A percentile compares a stretch with the other conserved stretches of the same genome.
Conservation (phyloP, 2,888 invertebrate genomes). For the Thera britannica region DNA sequence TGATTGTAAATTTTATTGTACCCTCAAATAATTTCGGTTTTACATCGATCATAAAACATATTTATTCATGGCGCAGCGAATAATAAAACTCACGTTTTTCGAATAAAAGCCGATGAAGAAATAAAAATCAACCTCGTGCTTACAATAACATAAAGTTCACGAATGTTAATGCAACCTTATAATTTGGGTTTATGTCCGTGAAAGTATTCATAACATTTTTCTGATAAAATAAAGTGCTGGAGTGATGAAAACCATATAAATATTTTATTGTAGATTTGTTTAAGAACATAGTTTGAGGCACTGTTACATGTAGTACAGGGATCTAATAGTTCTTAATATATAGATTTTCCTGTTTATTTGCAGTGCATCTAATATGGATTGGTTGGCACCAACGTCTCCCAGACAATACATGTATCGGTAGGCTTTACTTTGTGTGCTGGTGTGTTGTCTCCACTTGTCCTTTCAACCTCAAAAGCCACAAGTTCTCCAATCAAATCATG, state of each 20-base stretch:
- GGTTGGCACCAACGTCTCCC: too few relatives aligned
- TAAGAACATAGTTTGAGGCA: too few relatives aligned
- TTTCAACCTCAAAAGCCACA: too few relatives aligned
- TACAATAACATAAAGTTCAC: constrained; percentile 37
- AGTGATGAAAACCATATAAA: constrained; percentile 2
- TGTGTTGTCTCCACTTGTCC: too few relatives aligned
- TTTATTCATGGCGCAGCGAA: constrained; percentile 45
- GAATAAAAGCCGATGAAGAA: constrained; percentile 45
- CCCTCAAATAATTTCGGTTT: constrained; percentile 45
- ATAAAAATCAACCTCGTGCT: constrained; percentile 42
- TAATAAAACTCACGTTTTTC: constrained; percentile 47
- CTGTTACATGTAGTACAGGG: too few relatives aligned
- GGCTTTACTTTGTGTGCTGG: too few relatives aligned
- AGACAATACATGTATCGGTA: too few relatives aligned
- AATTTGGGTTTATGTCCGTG: constrained; percentile 23
- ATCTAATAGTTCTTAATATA: too few relatives aligned
- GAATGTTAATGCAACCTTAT: constrained; percentile 30
- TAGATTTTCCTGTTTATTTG: too few relatives aligned
- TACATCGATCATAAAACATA: constrained; percentile 46
- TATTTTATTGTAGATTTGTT: not conserved
- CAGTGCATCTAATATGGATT: too few relatives aligned
- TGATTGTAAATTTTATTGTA: constrained; percentile 41
- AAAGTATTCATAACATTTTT: constrained; percentile 18
- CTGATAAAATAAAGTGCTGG: constrained; percentile 14
- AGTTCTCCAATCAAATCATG: too few relatives aligned